These are phyloP conservation scores for Catharus fuscescens DNA, from an alignment of 2,113 vertebrate genomes.

Conservation along the genomic window DNA sequence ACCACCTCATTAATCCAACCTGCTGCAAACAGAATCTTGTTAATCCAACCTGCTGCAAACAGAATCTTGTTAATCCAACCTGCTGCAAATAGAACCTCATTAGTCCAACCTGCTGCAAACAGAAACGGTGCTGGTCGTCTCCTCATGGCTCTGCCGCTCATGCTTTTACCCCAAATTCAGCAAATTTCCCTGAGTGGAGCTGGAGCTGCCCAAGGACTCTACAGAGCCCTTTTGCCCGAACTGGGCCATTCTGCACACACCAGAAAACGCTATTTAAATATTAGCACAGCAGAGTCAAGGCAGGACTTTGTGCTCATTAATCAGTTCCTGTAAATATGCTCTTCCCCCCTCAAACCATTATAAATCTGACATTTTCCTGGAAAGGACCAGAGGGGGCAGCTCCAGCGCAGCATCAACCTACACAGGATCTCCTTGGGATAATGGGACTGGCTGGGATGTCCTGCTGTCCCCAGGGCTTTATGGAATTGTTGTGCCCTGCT, in stretches of 20 bases:
- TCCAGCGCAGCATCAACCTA: background rate
- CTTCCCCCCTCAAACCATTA: background rate
- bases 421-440: too few species aligned
- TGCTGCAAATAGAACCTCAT: background rate
- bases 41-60: background rate
- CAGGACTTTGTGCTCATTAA: background rate
- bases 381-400: background rate
- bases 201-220: background rate
- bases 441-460: fast-evolving
- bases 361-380: background rate
- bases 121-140: fast-evolving
- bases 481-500: background rate
- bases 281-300: background rate
- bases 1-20: background rate
- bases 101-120: background rate
- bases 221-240: background rate
- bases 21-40: background rate
- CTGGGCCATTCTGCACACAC: background rate
- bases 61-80: background rate
- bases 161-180: background rate
- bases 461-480: background rate
- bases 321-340: background rate
- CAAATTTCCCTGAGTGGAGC: background rate
- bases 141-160: fast-evolving
- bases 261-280: background rate